phyloP scores from a whole-genome alignment of 2,113 vertebrate species.

The Calidris pugnax region DNA sequence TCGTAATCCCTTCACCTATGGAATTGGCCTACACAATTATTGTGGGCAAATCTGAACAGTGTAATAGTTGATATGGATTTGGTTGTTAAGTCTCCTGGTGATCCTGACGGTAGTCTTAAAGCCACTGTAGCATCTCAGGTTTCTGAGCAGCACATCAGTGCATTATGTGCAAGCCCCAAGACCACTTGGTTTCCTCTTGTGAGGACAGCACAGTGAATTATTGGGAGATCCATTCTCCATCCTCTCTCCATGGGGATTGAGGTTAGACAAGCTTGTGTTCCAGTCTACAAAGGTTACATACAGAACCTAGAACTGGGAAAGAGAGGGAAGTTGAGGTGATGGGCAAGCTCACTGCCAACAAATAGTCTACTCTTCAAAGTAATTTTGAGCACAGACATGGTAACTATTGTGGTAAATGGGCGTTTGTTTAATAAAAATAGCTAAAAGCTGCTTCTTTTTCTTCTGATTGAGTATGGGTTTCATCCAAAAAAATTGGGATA shows the following conservation, averaged over 20 bases:
- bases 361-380: neutral
- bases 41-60: neutral
- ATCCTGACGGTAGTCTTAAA: neutral
- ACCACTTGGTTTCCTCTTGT: accelerated
- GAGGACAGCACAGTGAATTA: neutral
- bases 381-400: neutral
- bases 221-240: accelerated
- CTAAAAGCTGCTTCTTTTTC: neutral
- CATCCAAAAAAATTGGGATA: neutral
- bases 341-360: neutral
- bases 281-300: neutral
- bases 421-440: neutral
- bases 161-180: neutral
- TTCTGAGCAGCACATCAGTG: accelerated
- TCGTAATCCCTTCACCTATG: neutral
- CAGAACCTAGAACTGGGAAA: neutral
- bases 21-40: neutral
- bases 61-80: neutral
- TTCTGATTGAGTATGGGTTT: neutral
- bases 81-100: neutral
- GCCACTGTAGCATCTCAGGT: neutral
- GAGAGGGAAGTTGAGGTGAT: neutral
- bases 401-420: neutral
- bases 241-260: accelerated
- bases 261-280: neutral